Evolutionary conservation across 2,797 vertebrate species (phyloP).

Genomic region (Leuciscus waleckii): DNA sequence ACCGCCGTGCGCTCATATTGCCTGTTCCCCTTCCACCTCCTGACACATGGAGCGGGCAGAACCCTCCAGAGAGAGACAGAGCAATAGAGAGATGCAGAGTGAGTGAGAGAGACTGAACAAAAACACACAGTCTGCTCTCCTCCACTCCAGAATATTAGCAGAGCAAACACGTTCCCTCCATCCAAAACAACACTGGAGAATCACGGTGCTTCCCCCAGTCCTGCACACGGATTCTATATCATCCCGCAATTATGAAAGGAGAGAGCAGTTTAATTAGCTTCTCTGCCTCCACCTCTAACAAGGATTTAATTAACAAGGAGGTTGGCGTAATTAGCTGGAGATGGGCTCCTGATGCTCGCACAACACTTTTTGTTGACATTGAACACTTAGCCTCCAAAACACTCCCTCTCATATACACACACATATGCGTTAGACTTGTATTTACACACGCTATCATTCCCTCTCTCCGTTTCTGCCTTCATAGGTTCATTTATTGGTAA

Average conservation of each 20-base stretch:
- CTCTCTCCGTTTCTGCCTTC: constrained; percentile 14
- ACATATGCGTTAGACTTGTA: constrained; percentile 42
- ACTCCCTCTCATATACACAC: constrained; percentile 22
- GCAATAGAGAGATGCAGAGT: constrained; percentile 44
- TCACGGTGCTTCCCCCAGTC: constrained; percentile 74
- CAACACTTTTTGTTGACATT: constrained; percentile 87
- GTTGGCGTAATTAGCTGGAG: constrained; percentile 89
- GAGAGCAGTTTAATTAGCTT: constrained; percentile 88
- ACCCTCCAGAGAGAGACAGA: constrained; percentile 46
- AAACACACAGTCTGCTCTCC: constrained; percentile 49
- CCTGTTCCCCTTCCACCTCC: constrained; percentile 50
- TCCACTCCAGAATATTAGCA: constrained; percentile 48
- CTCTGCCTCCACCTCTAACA: constrained; percentile 87
- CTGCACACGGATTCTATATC: constrained; percentile 81
- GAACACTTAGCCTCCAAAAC: constrained; percentile 61
- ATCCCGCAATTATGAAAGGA: constrained; percentile 83
- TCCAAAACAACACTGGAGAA: constrained; percentile 47
- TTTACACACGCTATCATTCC: constrained; percentile 28
- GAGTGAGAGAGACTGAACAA: constrained; percentile 36
- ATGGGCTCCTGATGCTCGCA: constrained; percentile 82
- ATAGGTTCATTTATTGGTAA: not conserved
- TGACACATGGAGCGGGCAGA: constrained; percentile 50
- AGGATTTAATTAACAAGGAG: constrained; percentile 91
- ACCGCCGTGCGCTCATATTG: constrained; percentile 48
- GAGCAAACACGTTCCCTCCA: constrained; percentile 39